Percentiles rank a stretch among this genome's conserved stretches.
Evolutionary conservation across 2,113 vertebrate species (phyloP).

Genomic region (Dendropsophus ebraccatus): DNA sequence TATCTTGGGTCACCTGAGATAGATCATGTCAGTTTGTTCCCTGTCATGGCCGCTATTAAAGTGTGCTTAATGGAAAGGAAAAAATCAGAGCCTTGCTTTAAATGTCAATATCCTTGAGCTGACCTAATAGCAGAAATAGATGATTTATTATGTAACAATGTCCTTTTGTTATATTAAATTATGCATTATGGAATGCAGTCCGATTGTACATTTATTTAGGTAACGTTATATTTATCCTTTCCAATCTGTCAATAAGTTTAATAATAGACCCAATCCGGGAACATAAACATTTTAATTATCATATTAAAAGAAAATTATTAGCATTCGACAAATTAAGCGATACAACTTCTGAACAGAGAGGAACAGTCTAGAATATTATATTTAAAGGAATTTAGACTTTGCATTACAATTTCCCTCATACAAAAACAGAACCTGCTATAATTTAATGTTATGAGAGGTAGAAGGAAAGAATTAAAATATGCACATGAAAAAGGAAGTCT

Average conservation of each 20-base stretch:
- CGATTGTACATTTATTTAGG: not conserved
- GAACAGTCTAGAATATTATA: not conserved
- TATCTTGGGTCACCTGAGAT: constrained; percentile 29
- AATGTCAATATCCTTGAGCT: constrained; percentile 56
- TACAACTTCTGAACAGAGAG: not conserved
- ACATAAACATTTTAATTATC: constrained; percentile 1
- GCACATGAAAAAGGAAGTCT: too few relatives aligned
- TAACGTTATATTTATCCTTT: not conserved
- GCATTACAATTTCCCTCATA: too few relatives aligned
- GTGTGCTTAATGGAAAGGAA: constrained; percentile 24
- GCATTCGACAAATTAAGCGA: not conserved
- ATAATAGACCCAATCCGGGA: not conserved
- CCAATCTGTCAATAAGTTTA: constrained; percentile 2
- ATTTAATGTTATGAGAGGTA: too few relatives aligned
- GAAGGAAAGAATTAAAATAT: too few relatives aligned
- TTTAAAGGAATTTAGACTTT: not conserved
- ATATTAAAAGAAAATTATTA: constrained; percentile 7
- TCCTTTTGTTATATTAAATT: constrained; percentile 31
- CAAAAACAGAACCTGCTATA: too few relatives aligned
- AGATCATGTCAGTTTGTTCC: constrained; percentile 45
- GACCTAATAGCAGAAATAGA: constrained; percentile 47
- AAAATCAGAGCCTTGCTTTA: constrained; percentile 51
- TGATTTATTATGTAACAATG: constrained; percentile 44
- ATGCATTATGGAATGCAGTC: constrained; percentile 16
- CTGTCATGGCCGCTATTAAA: constrained; percentile 33